Percentiles rank a stretch among this genome's conserved stretches.
These are phyloP conservation scores for Fistularia commersonii DNA, from an alignment of 2,797 vertebrate species.

Conservation along the genomic window DNA sequence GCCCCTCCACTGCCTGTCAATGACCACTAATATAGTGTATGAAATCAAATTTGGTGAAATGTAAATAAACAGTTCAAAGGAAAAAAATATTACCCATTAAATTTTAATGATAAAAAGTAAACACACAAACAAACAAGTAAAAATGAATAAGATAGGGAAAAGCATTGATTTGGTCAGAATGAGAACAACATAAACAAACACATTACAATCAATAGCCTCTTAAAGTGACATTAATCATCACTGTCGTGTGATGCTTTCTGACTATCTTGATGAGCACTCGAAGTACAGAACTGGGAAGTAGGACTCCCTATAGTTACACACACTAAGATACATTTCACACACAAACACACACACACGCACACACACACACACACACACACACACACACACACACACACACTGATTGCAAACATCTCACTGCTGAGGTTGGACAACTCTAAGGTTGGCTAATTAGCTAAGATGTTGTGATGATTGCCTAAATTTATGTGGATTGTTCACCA, in stretches of 20 bases:
- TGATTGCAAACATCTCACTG: too few relatives aligned
- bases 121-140: neutral
- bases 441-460: too few relatives aligned
- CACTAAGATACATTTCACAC: slow-evolving; percentile 38
- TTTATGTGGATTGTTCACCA: too few relatives aligned
- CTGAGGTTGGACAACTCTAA: too few relatives aligned
- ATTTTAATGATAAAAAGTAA: slow-evolving; percentile 16
- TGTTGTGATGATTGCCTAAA: too few relatives aligned
- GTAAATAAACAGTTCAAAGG: too few relatives aligned
- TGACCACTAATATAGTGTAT: too few relatives aligned
- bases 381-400: too few relatives aligned
- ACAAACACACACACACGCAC: slow-evolving; percentile 4
- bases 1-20: too few relatives aligned
- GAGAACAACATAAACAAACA: neutral
- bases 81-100: neutral
- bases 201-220: slow-evolving; percentile 73
- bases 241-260: slow-evolving; percentile 45
- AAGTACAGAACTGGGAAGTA: neutral
- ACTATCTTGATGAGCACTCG: slow-evolving; percentile 4
- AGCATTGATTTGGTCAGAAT: neutral
- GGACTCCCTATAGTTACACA: slow-evolving; percentile 18
- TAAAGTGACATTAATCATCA: slow-evolving; percentile 71
- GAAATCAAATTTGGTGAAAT: too few relatives aligned
- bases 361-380: too few relatives aligned
- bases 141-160: too few relatives aligned